Conservation (phyloP, 2,888 invertebrate species). For the Amiota communis region DNA sequence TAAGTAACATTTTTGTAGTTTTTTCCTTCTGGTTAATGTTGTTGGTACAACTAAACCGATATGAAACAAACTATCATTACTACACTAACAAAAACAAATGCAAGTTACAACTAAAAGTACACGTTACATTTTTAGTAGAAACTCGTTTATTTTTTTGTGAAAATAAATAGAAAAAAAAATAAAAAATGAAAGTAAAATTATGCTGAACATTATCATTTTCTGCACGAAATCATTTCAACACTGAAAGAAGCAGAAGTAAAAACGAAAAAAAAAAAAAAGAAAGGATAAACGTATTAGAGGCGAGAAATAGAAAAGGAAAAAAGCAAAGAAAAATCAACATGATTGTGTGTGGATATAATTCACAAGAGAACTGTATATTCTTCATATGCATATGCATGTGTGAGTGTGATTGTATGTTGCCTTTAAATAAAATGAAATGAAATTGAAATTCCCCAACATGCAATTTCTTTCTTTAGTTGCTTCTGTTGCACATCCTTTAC, state of each 20-base stretch:
- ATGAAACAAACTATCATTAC: background rate
- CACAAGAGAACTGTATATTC: background rate
- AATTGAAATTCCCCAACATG: conserved; percentile 50
- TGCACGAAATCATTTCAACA: conserved; percentile 60
- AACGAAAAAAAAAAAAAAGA: background rate
- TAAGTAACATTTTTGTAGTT: no score
- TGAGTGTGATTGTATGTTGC: conserved; percentile 18
- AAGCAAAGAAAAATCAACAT: no score
- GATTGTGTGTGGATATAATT: no score
- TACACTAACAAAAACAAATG: background rate
- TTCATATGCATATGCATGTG: background rate
- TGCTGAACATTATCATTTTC: conserved; percentile 65
- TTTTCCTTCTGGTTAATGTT: no score
- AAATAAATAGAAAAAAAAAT: background rate
- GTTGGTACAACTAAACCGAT: no score
- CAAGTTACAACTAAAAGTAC: background rate
- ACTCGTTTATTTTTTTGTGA: background rate
- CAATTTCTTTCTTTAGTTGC: conserved; percentile 1
- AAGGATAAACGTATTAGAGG: background rate
- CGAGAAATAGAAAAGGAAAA: background rate
- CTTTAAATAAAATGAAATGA: conserved; percentile 42
- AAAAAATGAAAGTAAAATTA: conserved; percentile 47
- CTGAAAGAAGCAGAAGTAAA: conserved; percentile 30
- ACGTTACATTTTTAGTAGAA: no score
- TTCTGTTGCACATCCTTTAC: conserved; percentile 21